Evolutionary conservation across 2,113 vertebrate species (phyloP).

Genomic region (Takifugu flavidus): DNA sequence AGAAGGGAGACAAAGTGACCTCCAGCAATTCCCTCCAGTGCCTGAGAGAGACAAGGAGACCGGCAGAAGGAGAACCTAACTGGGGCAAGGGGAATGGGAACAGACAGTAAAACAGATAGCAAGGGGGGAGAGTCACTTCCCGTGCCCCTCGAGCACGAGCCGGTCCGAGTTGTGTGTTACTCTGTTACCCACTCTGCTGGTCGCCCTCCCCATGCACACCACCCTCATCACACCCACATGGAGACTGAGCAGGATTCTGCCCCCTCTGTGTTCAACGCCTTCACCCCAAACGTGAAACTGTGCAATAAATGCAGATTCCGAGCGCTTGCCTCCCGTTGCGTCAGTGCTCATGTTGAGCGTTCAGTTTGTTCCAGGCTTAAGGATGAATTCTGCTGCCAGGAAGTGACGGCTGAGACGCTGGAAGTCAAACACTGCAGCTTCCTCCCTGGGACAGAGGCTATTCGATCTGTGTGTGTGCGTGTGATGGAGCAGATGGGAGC

Average conservation of each 20-base stretch:
- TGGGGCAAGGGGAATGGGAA: constrained; percentile 35
- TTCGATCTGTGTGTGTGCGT: constrained; percentile 17
- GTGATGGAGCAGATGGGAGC: constrained; percentile 28
- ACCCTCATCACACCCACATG: too few species aligned
- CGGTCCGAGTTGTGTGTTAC: too few species aligned
- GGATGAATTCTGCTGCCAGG: constrained; percentile 1
- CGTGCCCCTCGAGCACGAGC: too few species aligned
- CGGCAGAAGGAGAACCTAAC: constrained; percentile 27
- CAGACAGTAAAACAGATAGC: constrained; percentile 33
- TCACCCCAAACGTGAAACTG: neutral
- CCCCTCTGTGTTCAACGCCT: too few species aligned
- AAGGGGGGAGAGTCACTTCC: constrained; percentile 1
- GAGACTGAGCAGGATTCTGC: too few species aligned
- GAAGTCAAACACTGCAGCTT: constrained; percentile 5
- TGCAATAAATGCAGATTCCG: constrained; percentile 3
- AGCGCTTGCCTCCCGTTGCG: constrained; percentile 50
- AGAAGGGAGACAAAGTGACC: constrained; percentile 52
- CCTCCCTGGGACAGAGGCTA: constrained; percentile 2
- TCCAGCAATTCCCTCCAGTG: constrained; percentile 41
- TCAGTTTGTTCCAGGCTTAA: constrained; percentile 19
- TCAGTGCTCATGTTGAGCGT: constrained; percentile 30
- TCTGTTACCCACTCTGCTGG: too few species aligned
- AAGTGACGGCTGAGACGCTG: constrained; percentile 23
- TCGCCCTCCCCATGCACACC: too few species aligned
- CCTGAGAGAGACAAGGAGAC: constrained; percentile 19